phyloP scores from a whole-genome alignment of 92 coral and sea anemone species.

The Pocillopora meandrina region DNA sequence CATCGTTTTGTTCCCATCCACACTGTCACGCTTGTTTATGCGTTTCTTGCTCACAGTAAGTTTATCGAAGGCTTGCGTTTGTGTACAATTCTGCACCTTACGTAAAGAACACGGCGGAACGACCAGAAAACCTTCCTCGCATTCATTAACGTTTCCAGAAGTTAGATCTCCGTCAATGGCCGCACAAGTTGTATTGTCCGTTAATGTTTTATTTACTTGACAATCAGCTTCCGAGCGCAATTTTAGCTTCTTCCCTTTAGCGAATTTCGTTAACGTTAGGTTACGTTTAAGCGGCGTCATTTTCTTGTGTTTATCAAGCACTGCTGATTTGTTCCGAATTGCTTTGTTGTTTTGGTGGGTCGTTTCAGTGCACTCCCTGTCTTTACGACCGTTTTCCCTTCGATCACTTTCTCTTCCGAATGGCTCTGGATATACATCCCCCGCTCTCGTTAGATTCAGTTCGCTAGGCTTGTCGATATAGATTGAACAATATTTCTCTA shows the following conservation, averaged over 20 bases:
- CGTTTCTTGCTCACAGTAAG: conserved; percentile 41
- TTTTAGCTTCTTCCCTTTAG: conserved; percentile 20
- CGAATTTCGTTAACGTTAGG: conserved; percentile 25
- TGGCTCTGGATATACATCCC: conserved; percentile 22
- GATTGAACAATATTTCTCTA: conserved; percentile 74
- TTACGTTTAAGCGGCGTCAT: conserved; percentile 17
- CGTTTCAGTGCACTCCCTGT: conserved; percentile 2
- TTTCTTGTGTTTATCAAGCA: conserved; percentile 35
- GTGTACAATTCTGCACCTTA: conserved; percentile 64
- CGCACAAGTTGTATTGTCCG: conserved; percentile 5
- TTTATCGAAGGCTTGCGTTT: conserved; percentile 53
- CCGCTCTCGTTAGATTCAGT: conserved; percentile 22
- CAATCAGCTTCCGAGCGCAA: conserved; percentile 18
- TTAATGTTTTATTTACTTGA: conserved; percentile 27
- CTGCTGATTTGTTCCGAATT: conserved; percentile 28
- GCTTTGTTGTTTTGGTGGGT: conserved; percentile 31
- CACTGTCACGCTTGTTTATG: conserved; percentile 24
- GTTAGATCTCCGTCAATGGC: conserved; percentile 32
- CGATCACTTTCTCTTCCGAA: background rate
- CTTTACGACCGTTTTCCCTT: background rate
- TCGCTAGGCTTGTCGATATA: conserved; percentile 62
- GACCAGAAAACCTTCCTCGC: background rate
- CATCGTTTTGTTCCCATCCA: conserved; percentile 34
- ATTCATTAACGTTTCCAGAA: conserved; percentile 6
- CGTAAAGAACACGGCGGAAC: conserved; percentile 25